Percentiles rank a stretch among this genome's conserved stretches.
Conservation (phyloP, 2,888 invertebrate species). For the Atrina japonica region DNA sequence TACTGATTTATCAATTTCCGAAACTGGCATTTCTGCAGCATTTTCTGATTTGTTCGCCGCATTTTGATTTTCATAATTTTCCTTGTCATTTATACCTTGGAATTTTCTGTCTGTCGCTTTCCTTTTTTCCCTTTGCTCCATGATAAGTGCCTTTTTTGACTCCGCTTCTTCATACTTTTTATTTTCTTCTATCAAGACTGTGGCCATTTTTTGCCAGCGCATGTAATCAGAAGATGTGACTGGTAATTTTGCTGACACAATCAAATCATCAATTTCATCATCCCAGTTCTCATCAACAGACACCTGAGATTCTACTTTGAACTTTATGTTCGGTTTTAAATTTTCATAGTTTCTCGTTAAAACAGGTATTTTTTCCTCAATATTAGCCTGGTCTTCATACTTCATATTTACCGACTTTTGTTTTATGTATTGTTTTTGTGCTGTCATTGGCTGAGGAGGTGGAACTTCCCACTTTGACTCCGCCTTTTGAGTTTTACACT, state of each 20-base stretch:
- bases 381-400: too few relatives aligned
- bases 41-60: background rate
- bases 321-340: slow-evolving; percentile 21
- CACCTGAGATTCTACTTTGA: slow-evolving; percentile 9
- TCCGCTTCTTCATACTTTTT: slow-evolving; percentile 6
- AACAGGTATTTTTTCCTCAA: background rate
- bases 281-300: slow-evolving; percentile 33
- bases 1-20: background rate
- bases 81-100: too few relatives aligned
- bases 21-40: background rate
- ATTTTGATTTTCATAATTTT: background rate
- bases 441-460: too few relatives aligned
- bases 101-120: too few relatives aligned
- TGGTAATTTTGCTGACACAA: slow-evolving; percentile 28
- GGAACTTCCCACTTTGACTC: too few relatives aligned
- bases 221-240: slow-evolving; percentile 22
- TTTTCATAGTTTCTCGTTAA: slow-evolving; percentile 28
- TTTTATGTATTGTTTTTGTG: too few relatives aligned
- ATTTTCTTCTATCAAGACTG: slow-evolving; percentile 10
- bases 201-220: slow-evolving; percentile 25
- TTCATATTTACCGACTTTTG: too few relatives aligned
- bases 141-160: too few relatives aligned
- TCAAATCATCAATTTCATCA: slow-evolving; percentile 26
- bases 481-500: too few relatives aligned
- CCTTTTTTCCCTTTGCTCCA: background rate